These are phyloP conservation scores for Rhinogobio ventralis DNA, from an alignment of 2,797 vertebrate species.

Conservation along the genomic window DNA sequence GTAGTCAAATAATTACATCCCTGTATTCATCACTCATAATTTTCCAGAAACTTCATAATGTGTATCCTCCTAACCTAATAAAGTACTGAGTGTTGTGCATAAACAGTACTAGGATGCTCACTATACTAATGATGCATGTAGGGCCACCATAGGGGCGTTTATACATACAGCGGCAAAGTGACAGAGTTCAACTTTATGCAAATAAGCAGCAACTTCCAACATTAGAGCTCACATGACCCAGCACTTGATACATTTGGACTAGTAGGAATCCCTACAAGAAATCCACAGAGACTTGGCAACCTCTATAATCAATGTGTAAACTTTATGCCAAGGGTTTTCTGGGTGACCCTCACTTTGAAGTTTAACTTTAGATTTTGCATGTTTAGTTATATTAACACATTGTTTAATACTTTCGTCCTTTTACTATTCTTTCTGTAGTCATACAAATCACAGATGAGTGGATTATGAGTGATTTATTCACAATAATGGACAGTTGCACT, in stretches of 20 bases:
- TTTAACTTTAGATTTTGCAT: not conserved
- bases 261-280: not conserved
- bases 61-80: not conserved
- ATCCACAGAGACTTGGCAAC: not conserved
- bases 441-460: slow-evolving; percentile 7
- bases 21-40: slow-evolving; percentile 1
- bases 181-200: not conserved
- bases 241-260: not conserved
- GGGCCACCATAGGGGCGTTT: not conserved
- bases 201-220: not conserved
- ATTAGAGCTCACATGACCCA: not conserved
- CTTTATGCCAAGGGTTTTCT: not conserved
- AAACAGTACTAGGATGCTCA: not conserved
- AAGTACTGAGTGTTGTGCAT: not conserved
- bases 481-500: not conserved
- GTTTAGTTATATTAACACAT: not conserved
- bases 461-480: slow-evolving; percentile 11
- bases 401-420: not conserved
- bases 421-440: not conserved
- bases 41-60: not conserved
- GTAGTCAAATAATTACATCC: slow-evolving; percentile 9
- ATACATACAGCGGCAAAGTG: not conserved
- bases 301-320: not conserved
- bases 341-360: not conserved
- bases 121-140: not conserved